Percentiles rank a stretch among this genome's conserved stretches.
phyloP scores from a whole-genome alignment of 2,113 vertebrate genomes.

The Siniperca chuatsi region DNA sequence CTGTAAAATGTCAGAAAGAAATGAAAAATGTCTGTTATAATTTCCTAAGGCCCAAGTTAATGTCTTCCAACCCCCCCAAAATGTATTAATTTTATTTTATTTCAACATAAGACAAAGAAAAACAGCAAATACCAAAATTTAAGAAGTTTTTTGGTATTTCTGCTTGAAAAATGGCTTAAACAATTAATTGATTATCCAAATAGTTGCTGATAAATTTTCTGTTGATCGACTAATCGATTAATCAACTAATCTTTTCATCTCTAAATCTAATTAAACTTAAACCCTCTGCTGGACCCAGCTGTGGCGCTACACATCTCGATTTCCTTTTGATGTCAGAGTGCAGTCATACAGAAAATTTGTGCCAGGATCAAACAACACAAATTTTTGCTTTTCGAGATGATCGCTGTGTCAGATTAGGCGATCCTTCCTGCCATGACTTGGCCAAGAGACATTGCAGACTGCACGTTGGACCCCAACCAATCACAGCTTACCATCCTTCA shows the following conservation, averaged over 20 bases:
- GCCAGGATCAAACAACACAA: background rate
- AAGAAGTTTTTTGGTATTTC: background rate
- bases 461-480: background rate
- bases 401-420: background rate
- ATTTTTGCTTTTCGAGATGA: background rate
- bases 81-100: background rate
- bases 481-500: no score
- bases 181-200: no score
- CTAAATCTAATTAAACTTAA: background rate
- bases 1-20: background rate
- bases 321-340: background rate
- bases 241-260: background rate
- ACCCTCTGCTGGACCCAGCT: background rate
- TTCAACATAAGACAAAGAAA: background rate
- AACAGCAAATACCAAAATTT: no score
- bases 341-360: no score
- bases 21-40: no score
- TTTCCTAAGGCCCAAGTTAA: background rate
- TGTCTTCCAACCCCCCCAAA: background rate
- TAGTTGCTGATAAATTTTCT: background rate
- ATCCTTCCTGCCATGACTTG: background rate
- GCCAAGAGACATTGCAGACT: background rate
- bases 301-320: no score
- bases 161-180: background rate
- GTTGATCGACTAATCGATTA: background rate